Conservation (phyloP, 1,140 invertebrate species). For the Ooceraea biroi region DNA sequence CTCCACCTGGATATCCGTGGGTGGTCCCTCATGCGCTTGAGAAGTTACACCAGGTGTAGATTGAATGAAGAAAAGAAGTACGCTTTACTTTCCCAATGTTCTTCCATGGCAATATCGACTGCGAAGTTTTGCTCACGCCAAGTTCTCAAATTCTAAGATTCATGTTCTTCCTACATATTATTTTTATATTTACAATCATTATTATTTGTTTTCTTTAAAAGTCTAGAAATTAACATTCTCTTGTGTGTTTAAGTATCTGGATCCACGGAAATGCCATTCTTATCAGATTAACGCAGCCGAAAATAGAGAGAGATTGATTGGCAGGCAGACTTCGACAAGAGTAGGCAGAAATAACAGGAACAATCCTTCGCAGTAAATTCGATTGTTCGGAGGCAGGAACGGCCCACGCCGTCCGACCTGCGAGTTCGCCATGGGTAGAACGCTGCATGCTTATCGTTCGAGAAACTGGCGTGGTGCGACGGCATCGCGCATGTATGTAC, state of each 20-base stretch:
- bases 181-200: neutral
- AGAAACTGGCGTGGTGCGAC: slow-evolving; percentile 38
- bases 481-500: slow-evolving; percentile 22
- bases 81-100: slow-evolving; percentile 9
- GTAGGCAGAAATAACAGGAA: slow-evolving; percentile 49
- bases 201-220: neutral
- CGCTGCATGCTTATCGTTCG: slow-evolving; percentile 72
- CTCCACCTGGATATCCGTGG: slow-evolving; percentile 63
- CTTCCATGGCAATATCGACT: neutral
- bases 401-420: slow-evolving; percentile 66
- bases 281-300: neutral
- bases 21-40: slow-evolving; percentile 67
- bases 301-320: slow-evolving; percentile 28
- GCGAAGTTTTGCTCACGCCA: neutral
- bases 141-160: neutral
- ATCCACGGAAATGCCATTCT: neutral
- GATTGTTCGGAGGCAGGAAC: slow-evolving; percentile 68
- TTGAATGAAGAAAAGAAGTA: slow-evolving; percentile 25
- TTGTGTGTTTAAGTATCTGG: neutral
- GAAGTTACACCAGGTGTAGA: slow-evolving; percentile 65
- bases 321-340: neutral
- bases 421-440: slow-evolving; percentile 29
- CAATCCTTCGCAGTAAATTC: slow-evolving; percentile 69
- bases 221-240: neutral
- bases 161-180: neutral